A percentile compares a stretch with the other conserved stretches of the same genome.
Conservation (phyloP, 2,797 vertebrate species). For the Lates japonicus region DNA sequence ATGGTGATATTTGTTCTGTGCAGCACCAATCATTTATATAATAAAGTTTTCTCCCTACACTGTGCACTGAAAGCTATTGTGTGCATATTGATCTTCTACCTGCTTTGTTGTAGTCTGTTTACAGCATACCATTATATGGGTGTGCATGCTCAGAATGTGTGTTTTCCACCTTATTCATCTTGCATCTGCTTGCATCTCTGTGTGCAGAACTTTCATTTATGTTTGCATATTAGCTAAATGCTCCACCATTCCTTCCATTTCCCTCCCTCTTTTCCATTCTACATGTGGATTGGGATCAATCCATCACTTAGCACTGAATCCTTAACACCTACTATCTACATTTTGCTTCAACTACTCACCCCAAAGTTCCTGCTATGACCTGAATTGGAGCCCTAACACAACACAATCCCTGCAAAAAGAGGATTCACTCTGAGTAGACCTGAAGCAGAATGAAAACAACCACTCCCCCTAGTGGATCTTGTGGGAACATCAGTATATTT, state of each 20-base stretch:
- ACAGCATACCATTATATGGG: neutral
- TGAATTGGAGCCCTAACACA: neutral
- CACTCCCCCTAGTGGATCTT: slow-evolving; percentile 72
- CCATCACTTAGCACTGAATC: neutral
- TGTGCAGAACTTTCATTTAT: neutral
- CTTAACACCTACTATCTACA: neutral
- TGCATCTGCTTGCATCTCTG: neutral
- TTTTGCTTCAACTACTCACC: slow-evolving; percentile 1
- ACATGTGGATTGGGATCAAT: neutral
- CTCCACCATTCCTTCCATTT: neutral
- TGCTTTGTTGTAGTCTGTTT: slow-evolving; percentile 9
- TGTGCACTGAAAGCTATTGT: slow-evolving; percentile 24
- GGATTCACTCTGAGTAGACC: slow-evolving; percentile 6
- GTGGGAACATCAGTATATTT: slow-evolving; percentile 25
- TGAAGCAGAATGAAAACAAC: slow-evolving; percentile 47
- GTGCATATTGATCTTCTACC: slow-evolving; percentile 16
- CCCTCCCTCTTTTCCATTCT: neutral
- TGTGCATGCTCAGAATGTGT: slow-evolving; percentile 9
- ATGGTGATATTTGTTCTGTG: neutral
- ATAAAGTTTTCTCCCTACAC: slow-evolving; percentile 15
- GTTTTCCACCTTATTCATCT: slow-evolving; percentile 1
- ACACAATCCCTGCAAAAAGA: neutral
- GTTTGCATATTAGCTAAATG: slow-evolving; percentile 7
- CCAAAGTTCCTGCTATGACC: slow-evolving; percentile 7
- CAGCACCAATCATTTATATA: slow-evolving; percentile 21